phyloP scores from a whole-genome alignment of 2,888 invertebrate species.

The Malthinus flaveolus region DNA sequence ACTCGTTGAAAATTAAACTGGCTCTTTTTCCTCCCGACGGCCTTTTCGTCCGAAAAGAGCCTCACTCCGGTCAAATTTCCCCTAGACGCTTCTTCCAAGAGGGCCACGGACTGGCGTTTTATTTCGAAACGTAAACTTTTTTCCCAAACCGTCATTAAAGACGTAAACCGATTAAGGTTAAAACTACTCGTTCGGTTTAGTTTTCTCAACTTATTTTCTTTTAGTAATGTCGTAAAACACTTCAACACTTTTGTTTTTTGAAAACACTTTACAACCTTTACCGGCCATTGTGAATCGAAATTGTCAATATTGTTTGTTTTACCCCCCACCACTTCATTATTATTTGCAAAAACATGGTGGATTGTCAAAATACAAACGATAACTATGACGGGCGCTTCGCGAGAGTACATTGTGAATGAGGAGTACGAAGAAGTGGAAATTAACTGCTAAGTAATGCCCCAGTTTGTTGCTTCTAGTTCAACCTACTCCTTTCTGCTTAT shows the following conservation, averaged over 20 bases:
- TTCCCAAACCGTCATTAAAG: background rate
- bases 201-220: background rate
- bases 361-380: slow-evolving; percentile 7
- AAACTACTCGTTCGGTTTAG: background rate
- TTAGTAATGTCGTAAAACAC: slow-evolving; percentile 5
- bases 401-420: slow-evolving; percentile 17
- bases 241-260: background rate
- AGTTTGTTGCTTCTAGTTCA: slow-evolving; percentile 13
- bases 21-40: slow-evolving; percentile 7
- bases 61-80: background rate
- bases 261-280: slow-evolving; percentile 13
- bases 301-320: background rate
- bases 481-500: slow-evolving; percentile 14
- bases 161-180: background rate
- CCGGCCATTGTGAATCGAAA: slow-evolving; percentile 11
- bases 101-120: background rate
- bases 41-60: background rate
- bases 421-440: slow-evolving; percentile 3
- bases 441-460: slow-evolving; percentile 6
- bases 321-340: background rate
- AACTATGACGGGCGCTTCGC: slow-evolving; percentile 10
- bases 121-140: slow-evolving; percentile 3
- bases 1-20: slow-evolving; percentile 6
- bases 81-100: background rate
- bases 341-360: background rate